These are phyloP conservation scores for Corythoichthys haematopterus DNA, from an alignment of 2,113 vertebrate genomes.

Conservation along the genomic window DNA sequence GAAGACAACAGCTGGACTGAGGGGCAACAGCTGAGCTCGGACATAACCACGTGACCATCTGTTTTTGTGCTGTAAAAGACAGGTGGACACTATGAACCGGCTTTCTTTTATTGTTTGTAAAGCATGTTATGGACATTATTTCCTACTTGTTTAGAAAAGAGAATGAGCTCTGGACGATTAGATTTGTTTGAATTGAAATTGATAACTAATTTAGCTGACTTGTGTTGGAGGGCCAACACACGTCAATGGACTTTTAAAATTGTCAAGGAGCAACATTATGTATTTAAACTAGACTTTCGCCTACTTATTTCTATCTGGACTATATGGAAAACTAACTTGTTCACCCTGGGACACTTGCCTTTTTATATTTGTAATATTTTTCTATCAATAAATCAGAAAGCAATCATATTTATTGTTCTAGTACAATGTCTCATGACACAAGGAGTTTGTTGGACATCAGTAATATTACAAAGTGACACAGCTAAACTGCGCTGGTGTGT, in stretches of 20 bases:
- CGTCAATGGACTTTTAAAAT: conserved; percentile 23
- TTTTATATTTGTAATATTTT: conserved; percentile 61
- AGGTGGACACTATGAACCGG: conserved; percentile 20
- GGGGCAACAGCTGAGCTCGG: conserved; percentile 55
- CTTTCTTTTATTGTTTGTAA: conserved; percentile 33
- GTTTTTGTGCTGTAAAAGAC: conserved; percentile 33
- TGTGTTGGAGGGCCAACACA: conserved; percentile 27
- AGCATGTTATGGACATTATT: conserved; percentile 3
- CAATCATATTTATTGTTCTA: neutral
- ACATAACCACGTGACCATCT: conserved; percentile 18
- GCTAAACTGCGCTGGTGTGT: neutral
- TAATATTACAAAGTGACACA: neutral
- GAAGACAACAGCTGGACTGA: conserved; percentile 63
- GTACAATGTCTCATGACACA: neutral
- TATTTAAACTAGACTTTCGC: conserved; percentile 25
- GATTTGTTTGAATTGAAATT: conserved; percentile 22
- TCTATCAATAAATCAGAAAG: conserved; percentile 62
- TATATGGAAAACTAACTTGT: conserved; percentile 35
- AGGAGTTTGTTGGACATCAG: neutral
- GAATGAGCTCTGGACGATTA: conserved; percentile 9
- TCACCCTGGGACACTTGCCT: conserved; percentile 24
- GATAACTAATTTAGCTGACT: conserved; percentile 36
- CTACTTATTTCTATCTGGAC: conserved; percentile 10
- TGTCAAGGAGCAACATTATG: conserved; percentile 12
- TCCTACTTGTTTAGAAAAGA: conserved; percentile 20